These are phyloP conservation scores for Smithornis capensis DNA, from an alignment of 2,113 vertebrate genomes.

Conservation along the genomic window DNA sequence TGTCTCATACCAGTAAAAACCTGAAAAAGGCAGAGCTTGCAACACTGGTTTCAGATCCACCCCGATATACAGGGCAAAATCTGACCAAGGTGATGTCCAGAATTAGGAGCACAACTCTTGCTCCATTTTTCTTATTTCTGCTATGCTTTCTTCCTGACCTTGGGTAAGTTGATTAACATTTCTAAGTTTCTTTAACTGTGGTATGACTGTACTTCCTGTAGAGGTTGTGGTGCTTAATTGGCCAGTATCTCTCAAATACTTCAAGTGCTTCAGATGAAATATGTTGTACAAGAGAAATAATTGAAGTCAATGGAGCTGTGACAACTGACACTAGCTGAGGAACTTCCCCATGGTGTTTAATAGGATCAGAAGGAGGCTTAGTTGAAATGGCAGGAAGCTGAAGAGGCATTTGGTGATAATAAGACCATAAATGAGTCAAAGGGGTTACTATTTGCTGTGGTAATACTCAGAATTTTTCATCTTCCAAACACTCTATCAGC, in stretches of 20 bases:
- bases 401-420: constrained; percentile 30
- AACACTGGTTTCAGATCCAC: background rate
- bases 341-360: constrained; percentile 32
- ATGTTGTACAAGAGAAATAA: constrained; percentile 31
- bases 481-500: background rate
- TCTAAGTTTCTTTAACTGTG: background rate
- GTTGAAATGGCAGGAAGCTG: constrained; percentile 18
- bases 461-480: constrained; percentile 22
- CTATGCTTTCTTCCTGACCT: background rate
- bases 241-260: background rate
- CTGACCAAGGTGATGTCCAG: background rate
- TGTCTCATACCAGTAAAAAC: background rate
- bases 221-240: constrained; percentile 27
- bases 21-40: background rate
- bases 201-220: background rate
- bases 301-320: constrained; percentile 52
- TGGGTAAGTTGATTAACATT: constrained; percentile 15
- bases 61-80: background rate
- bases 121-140: background rate
- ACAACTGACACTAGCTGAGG: constrained; percentile 10
- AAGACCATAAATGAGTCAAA: constrained; percentile 57
- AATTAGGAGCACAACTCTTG: background rate
- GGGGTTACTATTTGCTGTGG: constrained; percentile 24
- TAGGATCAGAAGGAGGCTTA: constrained; percentile 45
- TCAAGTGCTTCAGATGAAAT: constrained; percentile 30